A percentile compares a stretch with the other conserved stretches of the same genome.
Evolutionary conservation across 2,888 invertebrate species (phyloP).

Genomic region (Adelphocoris suturalis): DNA sequence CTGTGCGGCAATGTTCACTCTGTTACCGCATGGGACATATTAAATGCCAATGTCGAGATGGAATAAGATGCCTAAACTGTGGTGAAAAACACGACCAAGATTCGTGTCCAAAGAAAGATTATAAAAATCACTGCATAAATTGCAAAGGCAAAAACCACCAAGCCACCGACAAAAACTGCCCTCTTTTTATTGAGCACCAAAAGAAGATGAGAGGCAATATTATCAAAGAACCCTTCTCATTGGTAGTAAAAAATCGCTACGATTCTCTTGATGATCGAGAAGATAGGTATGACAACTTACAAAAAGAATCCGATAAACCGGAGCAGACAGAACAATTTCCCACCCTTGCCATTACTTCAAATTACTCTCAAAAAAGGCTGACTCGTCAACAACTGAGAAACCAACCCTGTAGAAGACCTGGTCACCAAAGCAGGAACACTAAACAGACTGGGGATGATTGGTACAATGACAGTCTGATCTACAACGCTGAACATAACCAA

Average conservation of each 20-base stretch:
- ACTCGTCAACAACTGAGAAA: not conserved
- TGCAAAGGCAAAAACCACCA: not conserved
- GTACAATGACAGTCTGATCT: not conserved
- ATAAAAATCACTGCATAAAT: not conserved
- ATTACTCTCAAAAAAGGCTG: not conserved
- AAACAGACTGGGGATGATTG: not conserved
- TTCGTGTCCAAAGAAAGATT: not conserved
- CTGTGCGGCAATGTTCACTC: slow-evolving; percentile 3
- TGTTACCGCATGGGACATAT: not conserved
- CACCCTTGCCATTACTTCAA: not conserved
- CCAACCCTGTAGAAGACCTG: not conserved
- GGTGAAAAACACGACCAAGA: not conserved
- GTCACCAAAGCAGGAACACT: not conserved
- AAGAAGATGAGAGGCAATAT: not conserved
- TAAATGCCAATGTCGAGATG: not conserved
- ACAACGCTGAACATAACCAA: not conserved
- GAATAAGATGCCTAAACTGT: not conserved
- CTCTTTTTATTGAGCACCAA: not conserved
- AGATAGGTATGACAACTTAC: not conserved
- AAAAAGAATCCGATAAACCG: not conserved
- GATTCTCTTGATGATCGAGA: not conserved
- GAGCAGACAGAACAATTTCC: slow-evolving; percentile 1
- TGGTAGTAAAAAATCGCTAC: not conserved
- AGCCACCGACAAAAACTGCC: slow-evolving; percentile 1
- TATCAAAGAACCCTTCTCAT: not conserved